A percentile compares a stretch with the other conserved stretches of the same genome.
Evolutionary conservation across 2,113 vertebrate species (phyloP).

Genomic region (Girardinichthys multiradiatus): DNA sequence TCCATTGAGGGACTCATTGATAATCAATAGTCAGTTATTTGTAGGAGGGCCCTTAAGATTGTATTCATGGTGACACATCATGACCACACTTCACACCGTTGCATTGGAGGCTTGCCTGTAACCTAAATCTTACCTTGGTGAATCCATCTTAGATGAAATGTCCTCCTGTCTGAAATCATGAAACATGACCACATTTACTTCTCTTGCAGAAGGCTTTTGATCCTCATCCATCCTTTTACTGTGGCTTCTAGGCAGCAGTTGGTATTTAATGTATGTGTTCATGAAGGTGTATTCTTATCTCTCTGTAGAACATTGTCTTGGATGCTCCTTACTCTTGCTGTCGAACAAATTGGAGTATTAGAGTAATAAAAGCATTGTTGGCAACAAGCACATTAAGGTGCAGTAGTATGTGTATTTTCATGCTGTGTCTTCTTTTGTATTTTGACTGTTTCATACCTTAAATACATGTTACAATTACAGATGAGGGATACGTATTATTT

Average conservation of each 20-base stretch:
- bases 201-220: slow-evolving; percentile 40
- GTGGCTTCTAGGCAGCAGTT: slow-evolving; percentile 36
- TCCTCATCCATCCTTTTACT: slow-evolving; percentile 46
- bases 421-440: neutral
- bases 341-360: slow-evolving; percentile 19
- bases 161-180: slow-evolving; percentile 38
- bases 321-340: slow-evolving; percentile 4
- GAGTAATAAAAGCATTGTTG: slow-evolving; percentile 19
- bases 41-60: slow-evolving; percentile 14
- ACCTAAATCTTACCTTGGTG: slow-evolving; percentile 43
- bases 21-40: slow-evolving; percentile 36
- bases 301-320: slow-evolving; percentile 5
- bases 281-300: slow-evolving; percentile 18
- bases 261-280: slow-evolving; percentile 35
- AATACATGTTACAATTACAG: neutral
- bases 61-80: slow-evolving; percentile 6
- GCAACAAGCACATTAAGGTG: neutral
- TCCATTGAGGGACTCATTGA: neutral
- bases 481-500: neutral
- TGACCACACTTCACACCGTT: slow-evolving; percentile 19
- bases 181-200: slow-evolving; percentile 39
- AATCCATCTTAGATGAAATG: slow-evolving; percentile 54
- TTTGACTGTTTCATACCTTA: neutral
- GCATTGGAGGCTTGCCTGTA: slow-evolving; percentile 25
- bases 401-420: neutral